Evolutionary conservation across 2,797 vertebrate species (phyloP).

Genomic region (Notolepis coatsorum): DNA sequence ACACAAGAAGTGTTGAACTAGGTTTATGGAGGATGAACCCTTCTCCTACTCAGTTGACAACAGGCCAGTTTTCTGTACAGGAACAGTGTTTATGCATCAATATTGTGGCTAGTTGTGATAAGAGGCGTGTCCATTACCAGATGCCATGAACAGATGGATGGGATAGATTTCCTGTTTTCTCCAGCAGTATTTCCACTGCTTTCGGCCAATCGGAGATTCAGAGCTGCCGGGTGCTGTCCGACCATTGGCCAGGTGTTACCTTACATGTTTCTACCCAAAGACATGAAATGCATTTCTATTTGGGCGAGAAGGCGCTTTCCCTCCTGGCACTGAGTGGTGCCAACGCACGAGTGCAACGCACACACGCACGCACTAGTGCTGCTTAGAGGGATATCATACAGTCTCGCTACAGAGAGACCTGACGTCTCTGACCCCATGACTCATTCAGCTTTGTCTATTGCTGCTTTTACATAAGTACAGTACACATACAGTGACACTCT

Average conservation of each 20-base stretch:
- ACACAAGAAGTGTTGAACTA: too few species aligned
- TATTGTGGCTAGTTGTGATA: too few species aligned
- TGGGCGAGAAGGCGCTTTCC: conserved; percentile 15
- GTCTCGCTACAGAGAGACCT: conserved; percentile 27
- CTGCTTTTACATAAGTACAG: conserved; percentile 38
- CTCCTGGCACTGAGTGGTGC: conserved; percentile 7
- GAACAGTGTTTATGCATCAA: too few species aligned
- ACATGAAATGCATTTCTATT: neutral
- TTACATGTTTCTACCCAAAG: conserved; percentile 8
- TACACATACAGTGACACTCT: conserved; percentile 13
- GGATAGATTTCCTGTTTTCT: conserved; percentile 4
- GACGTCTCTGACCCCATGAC: conserved; percentile 49
- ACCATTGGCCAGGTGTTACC: conserved; percentile 7
- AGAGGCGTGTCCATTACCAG: too few species aligned
- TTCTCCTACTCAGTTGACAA: too few species aligned
- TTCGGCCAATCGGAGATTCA: conserved; percentile 16
- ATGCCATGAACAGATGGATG: neutral
- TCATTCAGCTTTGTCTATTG: conserved; percentile 39
- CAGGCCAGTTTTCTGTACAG: too few species aligned
- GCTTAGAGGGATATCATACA: conserved; percentile 22
- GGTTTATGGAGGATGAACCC: too few species aligned
- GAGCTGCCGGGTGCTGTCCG: neutral
- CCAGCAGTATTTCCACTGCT: neutral
- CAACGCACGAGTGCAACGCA: neutral
- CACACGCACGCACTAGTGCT: conserved; percentile 22